Evolutionary conservation across 35 echinoderm and acorn worm species (phyloP).

Genomic region (Lytechinus variegatus): DNA sequence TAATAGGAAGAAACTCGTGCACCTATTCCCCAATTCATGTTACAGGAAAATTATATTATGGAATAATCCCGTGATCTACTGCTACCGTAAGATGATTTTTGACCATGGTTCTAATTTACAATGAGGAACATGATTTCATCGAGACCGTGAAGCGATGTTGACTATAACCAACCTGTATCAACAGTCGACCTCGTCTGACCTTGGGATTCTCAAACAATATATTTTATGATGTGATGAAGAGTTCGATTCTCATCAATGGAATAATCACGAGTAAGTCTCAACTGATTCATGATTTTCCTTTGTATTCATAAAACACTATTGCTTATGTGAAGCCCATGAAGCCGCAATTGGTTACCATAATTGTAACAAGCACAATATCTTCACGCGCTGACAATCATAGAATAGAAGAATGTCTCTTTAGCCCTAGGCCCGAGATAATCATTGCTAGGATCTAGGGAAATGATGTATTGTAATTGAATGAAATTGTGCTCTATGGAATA

Average conservation of each 20-base stretch:
- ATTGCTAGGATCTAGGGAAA: too few species aligned
- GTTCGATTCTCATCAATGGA: neutral
- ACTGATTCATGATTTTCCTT: too few species aligned
- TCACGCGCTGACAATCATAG: too few species aligned
- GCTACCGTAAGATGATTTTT: neutral
- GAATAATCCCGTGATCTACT: neutral
- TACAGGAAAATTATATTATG: neutral
- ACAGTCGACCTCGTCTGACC: neutral
- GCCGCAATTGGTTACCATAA: too few species aligned
- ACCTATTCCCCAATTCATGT: neutral
- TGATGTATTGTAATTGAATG: too few species aligned
- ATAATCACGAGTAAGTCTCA: neutral
- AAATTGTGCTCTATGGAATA: too few species aligned
- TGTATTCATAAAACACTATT: too few species aligned
- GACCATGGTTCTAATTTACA: neutral
- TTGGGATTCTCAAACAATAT: neutral
- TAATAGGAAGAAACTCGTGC: neutral
- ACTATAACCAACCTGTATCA: neutral
- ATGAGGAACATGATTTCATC: neutral
- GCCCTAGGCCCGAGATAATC: too few species aligned
- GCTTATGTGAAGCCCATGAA: too few species aligned
- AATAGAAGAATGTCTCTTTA: too few species aligned
- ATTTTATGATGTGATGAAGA: conserved; percentile 6
- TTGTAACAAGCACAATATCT: too few species aligned
- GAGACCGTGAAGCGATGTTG: neutral